phyloP scores from a whole-genome alignment of 2,797 vertebrate species.

The Thunnus albacares region DNA sequence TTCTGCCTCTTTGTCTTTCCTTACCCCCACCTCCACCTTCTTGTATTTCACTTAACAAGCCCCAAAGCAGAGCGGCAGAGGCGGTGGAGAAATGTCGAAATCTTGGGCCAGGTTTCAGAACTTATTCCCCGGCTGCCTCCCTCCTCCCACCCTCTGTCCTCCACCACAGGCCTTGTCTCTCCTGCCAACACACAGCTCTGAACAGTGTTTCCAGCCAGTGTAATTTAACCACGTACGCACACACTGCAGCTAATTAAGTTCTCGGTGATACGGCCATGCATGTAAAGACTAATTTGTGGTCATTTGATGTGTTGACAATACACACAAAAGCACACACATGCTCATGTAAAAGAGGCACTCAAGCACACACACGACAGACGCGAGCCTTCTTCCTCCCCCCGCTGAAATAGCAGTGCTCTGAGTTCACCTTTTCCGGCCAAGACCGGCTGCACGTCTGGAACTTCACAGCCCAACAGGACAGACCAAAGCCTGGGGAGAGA shows the following conservation, averaged over 20 bases:
- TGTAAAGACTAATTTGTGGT: conserved; percentile 26
- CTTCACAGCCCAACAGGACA: conserved; percentile 24
- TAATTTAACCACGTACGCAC: conserved; percentile 33
- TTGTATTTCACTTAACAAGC: conserved; percentile 61
- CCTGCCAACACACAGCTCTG: conserved; percentile 43
- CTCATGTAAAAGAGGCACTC: not conserved
- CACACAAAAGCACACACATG: conserved; percentile 4
- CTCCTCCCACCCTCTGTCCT: conserved; percentile 29
- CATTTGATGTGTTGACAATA: conserved; percentile 28
- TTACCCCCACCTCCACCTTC: conserved; percentile 41
- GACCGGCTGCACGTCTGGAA: conserved; percentile 46
- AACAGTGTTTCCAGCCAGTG: conserved; percentile 27
- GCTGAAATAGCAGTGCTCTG: conserved; percentile 30
- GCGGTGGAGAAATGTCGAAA: conserved; percentile 66
- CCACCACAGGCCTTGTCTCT: conserved; percentile 35
- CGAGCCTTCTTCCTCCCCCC: conserved; percentile 24
- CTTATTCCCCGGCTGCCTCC: conserved; percentile 19
- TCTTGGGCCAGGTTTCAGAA: conserved; percentile 44
- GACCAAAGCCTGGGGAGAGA: conserved; percentile 40
- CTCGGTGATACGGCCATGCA: not conserved
- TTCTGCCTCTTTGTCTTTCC: conserved; percentile 33
- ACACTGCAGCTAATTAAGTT: conserved; percentile 28
- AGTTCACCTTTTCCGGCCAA: conserved; percentile 51
- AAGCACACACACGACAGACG: conserved; percentile 37
- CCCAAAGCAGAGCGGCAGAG: conserved; percentile 51